Evolutionary conservation across 2,888 invertebrate species (phyloP), one percentile per base, ranked within the genome.

Genomic region (Xylophagus ater): DNA sequence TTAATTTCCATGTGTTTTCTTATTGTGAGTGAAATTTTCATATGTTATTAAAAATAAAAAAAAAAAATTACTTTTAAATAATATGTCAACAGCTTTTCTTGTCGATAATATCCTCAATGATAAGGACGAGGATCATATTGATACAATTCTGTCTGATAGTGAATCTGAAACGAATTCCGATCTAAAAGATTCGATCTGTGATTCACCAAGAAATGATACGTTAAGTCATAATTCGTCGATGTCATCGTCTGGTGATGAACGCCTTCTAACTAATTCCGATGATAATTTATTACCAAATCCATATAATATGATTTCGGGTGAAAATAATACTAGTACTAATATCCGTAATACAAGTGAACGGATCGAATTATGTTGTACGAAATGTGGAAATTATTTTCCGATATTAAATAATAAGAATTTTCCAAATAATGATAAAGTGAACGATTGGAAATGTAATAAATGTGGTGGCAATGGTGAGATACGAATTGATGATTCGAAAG

Each of bases 61-160:
- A n/a, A n/a, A n/a, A n/a, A n/a, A n/a, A n/a, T n/a, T n/a, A n/a
- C n/a, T n/a, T n/a, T n/a, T 20, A 23, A 15, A 26, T 24, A 49
- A 43, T 37, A 63, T 63, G 63, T 63, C 62, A 52, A 61, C 62
- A 42, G 59, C 62, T 26, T 62, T 63, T 43, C 50, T 63, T 45
- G 58, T 62, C 47, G 62, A 64, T 50, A 63, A 60, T 46, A 54
- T 60, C 47, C 51, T 64, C 43, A 60, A 60, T 51, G 60, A 57
- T 40, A 62, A 59, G 49, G 40, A n/a, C n/a, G 55, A 55, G 33
- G 50, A 49, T 36, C 47, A 49, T 41, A 45, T 45, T 20, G 51
- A 49, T 29, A 48, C 52, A 21, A 47, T 53, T 35, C 45, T 50
- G 17, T 51, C 53, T 37, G 53, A 50, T 36, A 42, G 44, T 30